Percentiles rank a stretch among this genome's conserved stretches.
These are phyloP conservation scores for Luffia ferchaultella DNA, from an alignment of 2,888 invertebrate species.

Conservation along the genomic window DNA sequence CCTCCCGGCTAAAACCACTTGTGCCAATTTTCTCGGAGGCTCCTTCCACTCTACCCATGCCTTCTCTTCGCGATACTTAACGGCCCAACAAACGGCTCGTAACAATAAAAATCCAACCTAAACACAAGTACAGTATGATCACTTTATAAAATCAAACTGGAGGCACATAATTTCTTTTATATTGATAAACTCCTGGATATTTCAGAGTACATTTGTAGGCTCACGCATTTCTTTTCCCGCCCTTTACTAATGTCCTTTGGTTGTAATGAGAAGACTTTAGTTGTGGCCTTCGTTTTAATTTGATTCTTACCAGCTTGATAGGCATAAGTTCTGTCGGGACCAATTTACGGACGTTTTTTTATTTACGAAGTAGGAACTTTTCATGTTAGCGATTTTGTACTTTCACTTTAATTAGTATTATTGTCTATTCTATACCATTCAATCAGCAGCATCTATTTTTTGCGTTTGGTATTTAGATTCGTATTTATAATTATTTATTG, in stretches of 20 bases:
- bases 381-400: too few relatives aligned
- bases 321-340: not conserved
- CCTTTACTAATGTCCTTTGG: slow-evolving; percentile 50
- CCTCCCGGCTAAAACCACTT: slow-evolving; percentile 61
- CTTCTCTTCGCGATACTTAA: slow-evolving; percentile 33
- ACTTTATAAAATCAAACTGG: not conserved
- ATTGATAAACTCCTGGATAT: slow-evolving; percentile 20
- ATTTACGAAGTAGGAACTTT: too few relatives aligned
- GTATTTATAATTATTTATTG: too few relatives aligned
- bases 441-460: too few relatives aligned
- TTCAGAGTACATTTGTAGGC: slow-evolving; percentile 49
- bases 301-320: slow-evolving; percentile 9
- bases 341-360: not conserved
- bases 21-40: slow-evolving; percentile 65
- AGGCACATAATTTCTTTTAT: not conserved
- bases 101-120: slow-evolving; percentile 4
- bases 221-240: slow-evolving; percentile 50
- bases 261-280: slow-evolving; percentile 56
- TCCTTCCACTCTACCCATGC: slow-evolving; percentile 61
- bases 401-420: too few relatives aligned
- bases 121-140: slow-evolving; percentile 1
- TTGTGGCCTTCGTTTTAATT: slow-evolving; percentile 42
- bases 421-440: too few relatives aligned
- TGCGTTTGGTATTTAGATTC: too few relatives aligned
- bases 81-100: slow-evolving; percentile 21